Percentiles rank a stretch among this genome's conserved stretches.
Conservation (phyloP, 2,113 vertebrate genomes). For the Saccopteryx leptura region DNA sequence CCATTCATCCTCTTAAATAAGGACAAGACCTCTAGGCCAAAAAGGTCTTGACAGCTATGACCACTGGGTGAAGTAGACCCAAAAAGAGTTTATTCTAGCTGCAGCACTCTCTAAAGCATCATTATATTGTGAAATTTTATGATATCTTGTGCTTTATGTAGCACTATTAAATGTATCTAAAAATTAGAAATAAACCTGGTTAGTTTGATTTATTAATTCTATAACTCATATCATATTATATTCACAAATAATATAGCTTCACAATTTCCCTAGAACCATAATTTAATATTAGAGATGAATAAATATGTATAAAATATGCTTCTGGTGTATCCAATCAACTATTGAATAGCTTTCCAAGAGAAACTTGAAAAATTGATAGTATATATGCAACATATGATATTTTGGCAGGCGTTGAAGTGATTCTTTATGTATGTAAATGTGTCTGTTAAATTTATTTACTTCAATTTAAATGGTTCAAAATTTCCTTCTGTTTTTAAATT, state of each 20-base stretch:
- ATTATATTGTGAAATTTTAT: background rate
- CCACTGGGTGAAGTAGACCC: background rate
- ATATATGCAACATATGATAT: background rate
- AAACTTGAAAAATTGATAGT: background rate
- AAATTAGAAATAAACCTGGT: background rate
- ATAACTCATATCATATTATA: background rate
- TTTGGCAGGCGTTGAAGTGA: background rate
- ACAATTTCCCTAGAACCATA: constrained; percentile 58
- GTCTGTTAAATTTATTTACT: background rate
- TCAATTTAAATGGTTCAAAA: background rate
- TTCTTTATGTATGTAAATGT: background rate
- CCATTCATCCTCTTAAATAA: background rate
- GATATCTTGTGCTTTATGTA: background rate
- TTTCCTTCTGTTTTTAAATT: background rate
- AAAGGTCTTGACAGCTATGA: background rate
- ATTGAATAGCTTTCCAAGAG: background rate
- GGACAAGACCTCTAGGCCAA: background rate
- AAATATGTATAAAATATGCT: constrained; percentile 19
- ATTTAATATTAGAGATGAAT: constrained; percentile 44
- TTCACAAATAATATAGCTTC: constrained; percentile 62
- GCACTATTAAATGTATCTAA: background rate
- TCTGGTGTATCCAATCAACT: background rate
- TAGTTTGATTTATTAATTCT: constrained; percentile 33
- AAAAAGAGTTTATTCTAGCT: background rate
- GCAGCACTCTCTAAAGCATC: background rate